phyloP scores from a whole-genome alignment of 1,140 invertebrate species.

The Cydia fagiglandana region DNA sequence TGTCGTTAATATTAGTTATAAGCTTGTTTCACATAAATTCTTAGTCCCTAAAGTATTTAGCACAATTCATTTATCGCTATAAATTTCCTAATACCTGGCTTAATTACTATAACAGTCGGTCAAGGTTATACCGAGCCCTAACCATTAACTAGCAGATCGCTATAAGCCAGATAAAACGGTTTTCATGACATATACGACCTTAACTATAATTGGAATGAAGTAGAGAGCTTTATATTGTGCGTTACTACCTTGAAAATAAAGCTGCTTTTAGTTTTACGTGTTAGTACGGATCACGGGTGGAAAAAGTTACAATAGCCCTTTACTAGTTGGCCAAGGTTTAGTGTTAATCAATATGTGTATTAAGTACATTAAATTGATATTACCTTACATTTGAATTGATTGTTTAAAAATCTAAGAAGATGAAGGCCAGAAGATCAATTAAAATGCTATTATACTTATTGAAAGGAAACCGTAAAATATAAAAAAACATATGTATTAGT shows the following conservation, averaged over 20 bases:
- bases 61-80: constrained; percentile 4
- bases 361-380: constrained; percentile 2
- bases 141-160: constrained; percentile 39
- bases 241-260: constrained; percentile 8
- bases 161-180: constrained; percentile 32
- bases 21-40: neutral
- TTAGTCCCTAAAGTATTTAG: neutral
- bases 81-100: constrained; percentile 9
- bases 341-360: constrained; percentile 13
- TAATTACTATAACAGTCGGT: constrained; percentile 17
- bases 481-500: neutral
- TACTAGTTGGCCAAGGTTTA: constrained; percentile 12
- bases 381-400: neutral
- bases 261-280: neutral
- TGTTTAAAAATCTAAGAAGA: neutral
- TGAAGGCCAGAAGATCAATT: neutral
- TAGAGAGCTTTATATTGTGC: neutral
- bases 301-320: constrained; percentile 29
- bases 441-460: neutral
- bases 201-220: constrained; percentile 28
- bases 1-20: neutral
- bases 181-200: constrained; percentile 36
- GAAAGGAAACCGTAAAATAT: neutral
- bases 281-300: neutral
- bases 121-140: constrained; percentile 36